A percentile compares a stretch with the other conserved stretches of the same genome.
Evolutionary conservation across 2,113 vertebrate genomes (phyloP).

Genomic region (Nesogale talazaci): DNA sequence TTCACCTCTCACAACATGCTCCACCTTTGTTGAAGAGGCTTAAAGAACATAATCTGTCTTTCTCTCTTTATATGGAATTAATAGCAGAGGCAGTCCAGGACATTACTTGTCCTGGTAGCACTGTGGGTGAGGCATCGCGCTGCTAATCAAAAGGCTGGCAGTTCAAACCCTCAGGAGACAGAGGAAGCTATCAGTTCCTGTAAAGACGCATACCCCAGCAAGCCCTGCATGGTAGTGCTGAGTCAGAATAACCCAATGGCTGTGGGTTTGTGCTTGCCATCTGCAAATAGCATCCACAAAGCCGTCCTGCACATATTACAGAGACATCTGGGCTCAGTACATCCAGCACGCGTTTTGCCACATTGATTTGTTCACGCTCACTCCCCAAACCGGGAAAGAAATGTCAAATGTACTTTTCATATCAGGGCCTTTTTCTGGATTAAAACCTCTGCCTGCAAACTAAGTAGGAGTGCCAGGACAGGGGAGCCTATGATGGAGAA

Average conservation of each 20-base stretch:
- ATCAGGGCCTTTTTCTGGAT: conserved; percentile 26
- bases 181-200: too few species aligned
- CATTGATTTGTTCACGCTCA: conserved; percentile 7
- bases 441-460: conserved; percentile 30
- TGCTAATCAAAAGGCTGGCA: too few species aligned
- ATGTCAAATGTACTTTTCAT: conserved; percentile 48
- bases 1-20: conserved; percentile 9
- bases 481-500: conserved; percentile 7
- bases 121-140: too few species aligned
- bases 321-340: conserved; percentile 4
- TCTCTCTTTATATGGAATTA: conserved; percentile 27
- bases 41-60: conserved; percentile 46
- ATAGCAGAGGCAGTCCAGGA: conserved; percentile 11
- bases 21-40: conserved; percentile 27
- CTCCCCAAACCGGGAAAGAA: conserved; percentile 45
- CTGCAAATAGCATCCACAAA: conserved; percentile 6
- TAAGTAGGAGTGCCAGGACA: conserved; percentile 5
- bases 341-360: conserved; percentile 40
- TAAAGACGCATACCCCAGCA: too few species aligned
- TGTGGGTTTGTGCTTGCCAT: not conserved
- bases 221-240: too few species aligned
- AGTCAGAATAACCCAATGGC: too few species aligned
- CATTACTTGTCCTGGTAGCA: not conserved
- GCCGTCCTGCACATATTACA: conserved; percentile 34
- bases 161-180: too few species aligned